Percentiles rank a stretch among this genome's conserved stretches.
Conservation (phyloP, 2,797 vertebrate species). For the Poecilia gillii region DNA sequence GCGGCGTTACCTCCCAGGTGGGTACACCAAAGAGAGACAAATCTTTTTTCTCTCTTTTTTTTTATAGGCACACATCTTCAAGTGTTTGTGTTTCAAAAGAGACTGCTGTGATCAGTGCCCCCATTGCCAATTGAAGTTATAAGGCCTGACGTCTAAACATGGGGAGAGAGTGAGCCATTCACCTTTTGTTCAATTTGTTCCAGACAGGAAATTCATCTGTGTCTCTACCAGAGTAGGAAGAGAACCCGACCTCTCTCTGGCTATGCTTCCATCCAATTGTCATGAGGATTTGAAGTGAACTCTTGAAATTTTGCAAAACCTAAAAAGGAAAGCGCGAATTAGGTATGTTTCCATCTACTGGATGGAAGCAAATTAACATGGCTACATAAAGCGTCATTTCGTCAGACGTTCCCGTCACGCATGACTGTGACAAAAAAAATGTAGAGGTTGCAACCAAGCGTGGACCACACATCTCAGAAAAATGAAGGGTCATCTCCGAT, state of each 20-base stretch:
- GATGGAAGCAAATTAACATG: neutral
- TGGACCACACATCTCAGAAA: neutral
- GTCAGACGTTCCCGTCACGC: neutral
- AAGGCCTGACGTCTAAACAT: conserved; percentile 64
- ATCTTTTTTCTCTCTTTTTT: conserved; percentile 34
- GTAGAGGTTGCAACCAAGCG: neutral
- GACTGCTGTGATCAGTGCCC: conserved; percentile 40
- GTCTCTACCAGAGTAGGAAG: conserved; percentile 43
- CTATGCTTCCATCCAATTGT: neutral
- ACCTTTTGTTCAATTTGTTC: conserved; percentile 57
- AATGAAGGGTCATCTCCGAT: neutral
- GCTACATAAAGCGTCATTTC: neutral
- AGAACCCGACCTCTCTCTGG: conserved; percentile 17
- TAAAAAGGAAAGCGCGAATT: neutral
- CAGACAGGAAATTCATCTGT: conserved; percentile 59
- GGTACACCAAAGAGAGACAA: conserved; percentile 44
- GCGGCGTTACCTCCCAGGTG: conserved; percentile 65
- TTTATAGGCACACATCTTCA: conserved; percentile 28
- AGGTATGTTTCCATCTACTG: neutral
- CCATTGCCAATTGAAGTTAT: conserved; percentile 64
- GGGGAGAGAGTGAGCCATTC: conserved; percentile 55
- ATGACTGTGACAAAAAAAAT: neutral
- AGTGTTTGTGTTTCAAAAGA: conserved; percentile 18
- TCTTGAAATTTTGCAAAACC: no score
- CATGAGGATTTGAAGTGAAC: no score